Evolutionary conservation across 2,888 invertebrate genomes (phyloP).

Genomic region (Drosophila colorata): DNA sequence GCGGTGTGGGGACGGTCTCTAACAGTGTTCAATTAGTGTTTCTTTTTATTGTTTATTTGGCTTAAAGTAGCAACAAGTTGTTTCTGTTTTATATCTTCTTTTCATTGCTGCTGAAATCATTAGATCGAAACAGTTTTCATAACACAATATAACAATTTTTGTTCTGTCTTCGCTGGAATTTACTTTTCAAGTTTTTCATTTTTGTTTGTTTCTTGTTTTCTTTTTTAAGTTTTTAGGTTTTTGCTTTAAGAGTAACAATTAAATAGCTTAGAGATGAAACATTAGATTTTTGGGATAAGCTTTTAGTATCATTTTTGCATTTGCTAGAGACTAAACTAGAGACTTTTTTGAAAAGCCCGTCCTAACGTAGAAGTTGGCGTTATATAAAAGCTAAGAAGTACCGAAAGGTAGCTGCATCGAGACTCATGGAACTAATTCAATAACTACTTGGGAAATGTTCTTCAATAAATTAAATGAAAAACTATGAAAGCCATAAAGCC

Average conservation of each 20-base stretch:
- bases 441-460: constrained; percentile 6
- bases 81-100: constrained; percentile 3
- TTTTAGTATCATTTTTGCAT: constrained; percentile 37
- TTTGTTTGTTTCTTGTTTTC: constrained; percentile 6
- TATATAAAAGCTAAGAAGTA: constrained; percentile 39
- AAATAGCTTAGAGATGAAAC: constrained; percentile 54
- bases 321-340: constrained; percentile 52
- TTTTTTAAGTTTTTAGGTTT: constrained; percentile 19
- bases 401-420: constrained; percentile 24
- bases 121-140: constrained; percentile 43
- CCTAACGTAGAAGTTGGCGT: constrained; percentile 27
- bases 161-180: constrained; percentile 3
- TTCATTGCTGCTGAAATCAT: constrained; percentile 34
- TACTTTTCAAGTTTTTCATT: constrained; percentile 9
- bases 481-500: constrained; percentile 8
- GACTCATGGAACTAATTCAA: constrained; percentile 14
- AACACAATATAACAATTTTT: constrained; percentile 44
- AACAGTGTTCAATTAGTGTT: constrained; percentile 35
- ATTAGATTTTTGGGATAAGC: constrained; percentile 28
- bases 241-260: constrained; percentile 33
- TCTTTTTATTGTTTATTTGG: constrained; percentile 20
- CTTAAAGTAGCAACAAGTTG: constrained; percentile 34
- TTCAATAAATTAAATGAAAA: constrained; percentile 1
- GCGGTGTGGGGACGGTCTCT: constrained; percentile 30
- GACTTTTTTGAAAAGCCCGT: constrained; percentile 46